Base-by-base conservation (phyloP, 2,797 vertebrate genomes). In the Anguilla megastoma region DNA sequence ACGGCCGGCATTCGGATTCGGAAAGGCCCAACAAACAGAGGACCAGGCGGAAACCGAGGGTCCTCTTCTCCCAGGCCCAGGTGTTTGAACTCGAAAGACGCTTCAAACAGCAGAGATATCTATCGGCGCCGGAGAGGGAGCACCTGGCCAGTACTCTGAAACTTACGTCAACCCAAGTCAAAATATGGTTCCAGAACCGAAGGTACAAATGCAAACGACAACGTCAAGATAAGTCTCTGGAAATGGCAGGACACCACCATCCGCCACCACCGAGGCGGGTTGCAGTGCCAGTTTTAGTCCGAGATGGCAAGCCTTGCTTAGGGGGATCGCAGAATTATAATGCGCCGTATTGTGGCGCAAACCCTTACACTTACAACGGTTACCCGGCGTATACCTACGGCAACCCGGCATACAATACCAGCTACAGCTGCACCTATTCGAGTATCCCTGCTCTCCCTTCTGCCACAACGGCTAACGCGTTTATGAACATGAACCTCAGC, bases 161-260 rank as follows among this genome's bases (percentile, higher is more conserved):
- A 92, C 98, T 98, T 94, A 98, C 97, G 84, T 98, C 98, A 36
- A 98, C 98, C 85, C 98, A 98, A 95, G 98, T 98, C 90, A 98
- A 98, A 93, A 98, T 98, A 95, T 98, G 98, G 98, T 98, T 98
- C 94, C 98, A 98, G 93, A 98, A 98, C 93, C 96, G 98, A 91
- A 96, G 98, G 94, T 98, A 98, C 95, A 98, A 98, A 94, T 98
- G 98, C 95, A 98, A 98, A 90, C 93, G 98, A 88, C 98, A 98
- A 94, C 96, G 98, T 83, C 98, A 98, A 95, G 98, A 98, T 96
- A 97, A 97, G 93, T 97, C 96, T 2, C 94, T 98, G 94, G 98
- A 98, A 93, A 94, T 97, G 91, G 97, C 96, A 9, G 95, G 93
- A 84, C 94, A 94, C 90, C 96, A 95, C 85, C 95, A 94, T 9